Evolutionary conservation across 2,113 vertebrate species (phyloP).

Genomic region (Hyperoodon ampullatus): DNA sequence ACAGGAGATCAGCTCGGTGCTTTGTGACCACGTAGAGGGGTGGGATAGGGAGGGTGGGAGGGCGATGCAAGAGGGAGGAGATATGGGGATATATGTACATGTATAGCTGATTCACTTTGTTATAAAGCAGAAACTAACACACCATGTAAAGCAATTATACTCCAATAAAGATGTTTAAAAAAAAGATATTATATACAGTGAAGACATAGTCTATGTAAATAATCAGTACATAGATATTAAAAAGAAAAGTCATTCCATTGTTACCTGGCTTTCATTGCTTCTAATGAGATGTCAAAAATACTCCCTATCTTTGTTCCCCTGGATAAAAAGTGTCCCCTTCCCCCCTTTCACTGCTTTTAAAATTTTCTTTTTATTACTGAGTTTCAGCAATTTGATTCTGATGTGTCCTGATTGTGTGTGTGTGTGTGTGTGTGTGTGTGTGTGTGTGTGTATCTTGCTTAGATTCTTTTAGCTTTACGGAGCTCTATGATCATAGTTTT

Average conservation of each 20-base stretch:
- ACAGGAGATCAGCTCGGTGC: too few relatives aligned
- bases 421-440: background rate
- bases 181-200: too few relatives aligned
- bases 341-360: background rate
- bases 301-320: background rate
- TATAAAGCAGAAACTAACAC: too few relatives aligned
- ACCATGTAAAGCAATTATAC: too few relatives aligned
- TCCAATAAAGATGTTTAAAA: too few relatives aligned
- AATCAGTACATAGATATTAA: too few relatives aligned
- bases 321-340: background rate
- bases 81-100: too few relatives aligned
- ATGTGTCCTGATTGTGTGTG: background rate
- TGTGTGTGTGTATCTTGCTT: background rate
- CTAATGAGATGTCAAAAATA: background rate
- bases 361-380: background rate
- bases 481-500: background rate
- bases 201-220: too few relatives aligned
- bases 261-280: background rate
- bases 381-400: background rate
- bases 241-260: background rate
- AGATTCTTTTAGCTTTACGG: background rate
- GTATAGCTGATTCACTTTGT: too few relatives aligned
- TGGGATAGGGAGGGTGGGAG: too few relatives aligned
- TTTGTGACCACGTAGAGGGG: too few relatives aligned
- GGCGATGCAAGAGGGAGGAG: too few relatives aligned